Percentiles rank a stretch among this genome's conserved stretches.
Conservation (phyloP, 1,140 invertebrate species). For the Drosophila ironensis region DNA sequence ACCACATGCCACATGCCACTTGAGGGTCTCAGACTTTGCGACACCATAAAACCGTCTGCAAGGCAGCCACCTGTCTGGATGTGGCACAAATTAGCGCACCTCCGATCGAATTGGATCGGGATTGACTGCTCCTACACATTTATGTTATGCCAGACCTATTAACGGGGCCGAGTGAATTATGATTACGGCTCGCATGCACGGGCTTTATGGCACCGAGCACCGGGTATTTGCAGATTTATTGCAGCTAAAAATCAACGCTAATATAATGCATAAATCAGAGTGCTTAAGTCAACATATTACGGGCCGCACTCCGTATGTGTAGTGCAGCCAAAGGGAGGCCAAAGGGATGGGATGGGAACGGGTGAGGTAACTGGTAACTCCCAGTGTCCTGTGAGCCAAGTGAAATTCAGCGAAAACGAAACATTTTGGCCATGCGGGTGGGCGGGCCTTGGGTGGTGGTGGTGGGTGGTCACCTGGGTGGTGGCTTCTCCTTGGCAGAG, state of each 20-base stretch:
- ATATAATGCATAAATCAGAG: constrained; percentile 78
- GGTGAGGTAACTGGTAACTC: no score
- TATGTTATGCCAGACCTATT: constrained; percentile 20
- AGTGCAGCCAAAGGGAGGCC: constrained; percentile 13
- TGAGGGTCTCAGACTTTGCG: no score
- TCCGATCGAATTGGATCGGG: neutral
- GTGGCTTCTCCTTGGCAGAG: neutral
- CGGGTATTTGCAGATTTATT: constrained; percentile 64
- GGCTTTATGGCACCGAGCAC: constrained; percentile 48
- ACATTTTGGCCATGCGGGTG: constrained; percentile 49
- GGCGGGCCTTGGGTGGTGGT: neutral
- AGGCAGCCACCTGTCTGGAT: constrained; percentile 22
- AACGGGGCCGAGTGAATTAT: constrained; percentile 34
- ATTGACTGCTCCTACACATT: neutral
- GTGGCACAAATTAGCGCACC: constrained; percentile 26
- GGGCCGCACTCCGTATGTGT: no score
- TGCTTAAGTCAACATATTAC: constrained; percentile 65
- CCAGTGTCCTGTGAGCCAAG: constrained; percentile 44
- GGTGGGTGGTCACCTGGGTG: constrained; percentile 2
- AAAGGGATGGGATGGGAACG: no score
- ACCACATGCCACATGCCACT: neutral
- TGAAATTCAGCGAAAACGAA: constrained; percentile 73
- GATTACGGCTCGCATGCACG: constrained; percentile 40
- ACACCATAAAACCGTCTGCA: no score
- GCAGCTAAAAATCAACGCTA: constrained; percentile 71